Percentiles rank a stretch among this genome's conserved stretches.
These are phyloP conservation scores for Mactra quadrangularis DNA, from an alignment of 1,140 invertebrate species.

Conservation along the genomic window DNA sequence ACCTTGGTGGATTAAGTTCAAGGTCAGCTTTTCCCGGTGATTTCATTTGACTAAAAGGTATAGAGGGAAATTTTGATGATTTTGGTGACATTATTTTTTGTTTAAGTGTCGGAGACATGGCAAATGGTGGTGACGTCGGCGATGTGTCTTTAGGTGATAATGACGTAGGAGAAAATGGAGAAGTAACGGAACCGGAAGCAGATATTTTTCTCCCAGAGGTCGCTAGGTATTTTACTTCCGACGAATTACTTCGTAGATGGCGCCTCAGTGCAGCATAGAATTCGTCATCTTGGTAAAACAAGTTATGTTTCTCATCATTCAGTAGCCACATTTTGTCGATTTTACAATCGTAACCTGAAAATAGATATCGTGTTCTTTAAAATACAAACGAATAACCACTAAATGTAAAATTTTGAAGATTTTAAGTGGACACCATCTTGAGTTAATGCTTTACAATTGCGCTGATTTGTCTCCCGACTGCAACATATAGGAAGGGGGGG, in stretches of 20 bases:
- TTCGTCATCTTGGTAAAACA: conserved; percentile 60
- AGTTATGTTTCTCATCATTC: conserved; percentile 56
- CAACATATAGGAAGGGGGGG: too few species aligned
- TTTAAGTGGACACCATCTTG: too few species aligned
- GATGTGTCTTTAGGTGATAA: not conserved
- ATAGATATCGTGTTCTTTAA: too few species aligned
- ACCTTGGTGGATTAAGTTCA: not conserved
- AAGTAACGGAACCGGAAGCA: not conserved
- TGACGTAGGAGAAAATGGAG: not conserved
- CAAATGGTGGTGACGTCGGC: conserved; percentile 13
- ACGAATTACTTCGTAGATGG: conserved; percentile 10
- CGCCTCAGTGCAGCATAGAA: conserved; percentile 31
- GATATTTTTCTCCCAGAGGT: not conserved
- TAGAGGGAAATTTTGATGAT: conserved; percentile 24
- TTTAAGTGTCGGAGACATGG: conserved; percentile 43
- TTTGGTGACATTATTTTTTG: conserved; percentile 42
- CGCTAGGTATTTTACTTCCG: not conserved
- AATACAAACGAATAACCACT: too few species aligned
- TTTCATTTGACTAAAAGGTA: conserved; percentile 8
- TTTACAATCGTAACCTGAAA: conserved; percentile 44
- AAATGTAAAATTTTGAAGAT: too few species aligned
- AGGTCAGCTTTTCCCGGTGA: not conserved
- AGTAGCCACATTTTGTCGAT: conserved; percentile 50
- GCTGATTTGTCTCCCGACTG: too few species aligned
- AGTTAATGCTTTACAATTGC: too few species aligned